A percentile compares a stretch with the other conserved stretches of the same genome.
These are phyloP conservation scores for Apodemus agrarius DNA, from an alignment of 2,797 vertebrate genomes.

Conservation along the genomic window DNA sequence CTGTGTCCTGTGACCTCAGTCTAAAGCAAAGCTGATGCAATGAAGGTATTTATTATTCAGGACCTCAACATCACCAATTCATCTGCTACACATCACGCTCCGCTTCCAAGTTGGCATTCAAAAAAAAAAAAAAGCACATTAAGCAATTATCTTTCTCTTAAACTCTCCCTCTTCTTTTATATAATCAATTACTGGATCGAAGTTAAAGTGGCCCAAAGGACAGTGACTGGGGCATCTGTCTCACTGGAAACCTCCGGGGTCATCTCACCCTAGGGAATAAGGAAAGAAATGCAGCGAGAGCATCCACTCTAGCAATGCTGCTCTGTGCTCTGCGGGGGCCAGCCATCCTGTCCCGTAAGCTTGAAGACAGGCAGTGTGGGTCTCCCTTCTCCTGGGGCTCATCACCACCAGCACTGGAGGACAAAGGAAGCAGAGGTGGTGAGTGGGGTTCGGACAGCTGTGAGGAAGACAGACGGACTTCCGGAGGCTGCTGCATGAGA, in stretches of 20 bases:
- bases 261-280: background rate
- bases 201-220: constrained; percentile 21
- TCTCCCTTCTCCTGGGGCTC: background rate
- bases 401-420: background rate
- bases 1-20: constrained; percentile 32
- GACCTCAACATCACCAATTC: constrained; percentile 16
- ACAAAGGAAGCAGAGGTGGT: background rate
- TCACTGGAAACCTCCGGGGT: background rate
- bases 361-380: background rate
- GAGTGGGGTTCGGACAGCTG: background rate
- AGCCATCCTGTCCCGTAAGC: background rate
- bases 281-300: background rate
- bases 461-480: background rate
- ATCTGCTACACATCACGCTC: constrained; percentile 5
- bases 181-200: constrained; percentile 20
- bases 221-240: constrained; percentile 2
- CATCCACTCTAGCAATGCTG: background rate
- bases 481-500: background rate
- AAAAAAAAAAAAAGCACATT: background rate
- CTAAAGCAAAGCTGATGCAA: constrained; percentile 35
- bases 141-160: constrained; percentile 33
- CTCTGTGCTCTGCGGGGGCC: background rate
- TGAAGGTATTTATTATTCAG: background rate
- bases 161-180: constrained; percentile 43
- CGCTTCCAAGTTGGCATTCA: constrained; percentile 21